Evolutionary conservation across 2,888 invertebrate genomes (phyloP).

Genomic region (Erpobdella octoculata): DNA sequence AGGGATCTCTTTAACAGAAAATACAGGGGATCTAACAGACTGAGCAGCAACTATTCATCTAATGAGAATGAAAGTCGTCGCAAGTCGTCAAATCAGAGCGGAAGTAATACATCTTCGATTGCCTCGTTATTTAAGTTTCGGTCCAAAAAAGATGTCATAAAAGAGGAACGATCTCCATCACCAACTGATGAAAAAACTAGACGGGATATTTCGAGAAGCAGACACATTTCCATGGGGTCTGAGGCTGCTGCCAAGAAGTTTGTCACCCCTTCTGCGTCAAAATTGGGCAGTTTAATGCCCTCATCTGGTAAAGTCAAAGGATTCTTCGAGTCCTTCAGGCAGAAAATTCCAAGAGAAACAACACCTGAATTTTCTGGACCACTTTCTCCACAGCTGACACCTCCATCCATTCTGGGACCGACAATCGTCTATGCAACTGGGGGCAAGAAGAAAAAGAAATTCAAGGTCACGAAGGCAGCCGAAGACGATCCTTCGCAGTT

Average conservation of each 20-base stretch:
- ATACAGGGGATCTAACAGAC: slow-evolving; percentile 22
- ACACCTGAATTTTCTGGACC: not conserved
- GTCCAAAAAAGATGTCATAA: slow-evolving; percentile 29
- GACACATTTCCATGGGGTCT: slow-evolving; percentile 19
- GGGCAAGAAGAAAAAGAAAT: slow-evolving; percentile 27
- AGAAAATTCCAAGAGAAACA: slow-evolving; percentile 17
- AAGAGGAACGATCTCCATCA: slow-evolving; percentile 23
- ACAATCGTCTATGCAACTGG: slow-evolving; percentile 27
- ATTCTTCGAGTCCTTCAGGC: slow-evolving; percentile 32
- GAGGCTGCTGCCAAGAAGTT: slow-evolving; percentile 3
- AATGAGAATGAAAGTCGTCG: not conserved
- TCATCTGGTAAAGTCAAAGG: slow-evolving; percentile 16
- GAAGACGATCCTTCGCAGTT: slow-evolving; percentile 26
- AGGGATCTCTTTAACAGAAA: slow-evolving; percentile 28
- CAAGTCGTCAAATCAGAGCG: not conserved
- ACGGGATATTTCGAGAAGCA: slow-evolving; percentile 12
- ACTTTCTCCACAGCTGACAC: not conserved
- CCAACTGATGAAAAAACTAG: not conserved
- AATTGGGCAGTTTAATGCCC: slow-evolving; percentile 21
- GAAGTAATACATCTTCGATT: not conserved
- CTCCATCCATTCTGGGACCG: not conserved
- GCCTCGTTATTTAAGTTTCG: slow-evolving; percentile 24
- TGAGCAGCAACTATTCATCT: not conserved
- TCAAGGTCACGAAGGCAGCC: slow-evolving; percentile 10
- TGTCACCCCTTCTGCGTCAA: slow-evolving; percentile 1